Conservation (phyloP, 2,797 vertebrate genomes). For the Labroides dimidiatus region DNA sequence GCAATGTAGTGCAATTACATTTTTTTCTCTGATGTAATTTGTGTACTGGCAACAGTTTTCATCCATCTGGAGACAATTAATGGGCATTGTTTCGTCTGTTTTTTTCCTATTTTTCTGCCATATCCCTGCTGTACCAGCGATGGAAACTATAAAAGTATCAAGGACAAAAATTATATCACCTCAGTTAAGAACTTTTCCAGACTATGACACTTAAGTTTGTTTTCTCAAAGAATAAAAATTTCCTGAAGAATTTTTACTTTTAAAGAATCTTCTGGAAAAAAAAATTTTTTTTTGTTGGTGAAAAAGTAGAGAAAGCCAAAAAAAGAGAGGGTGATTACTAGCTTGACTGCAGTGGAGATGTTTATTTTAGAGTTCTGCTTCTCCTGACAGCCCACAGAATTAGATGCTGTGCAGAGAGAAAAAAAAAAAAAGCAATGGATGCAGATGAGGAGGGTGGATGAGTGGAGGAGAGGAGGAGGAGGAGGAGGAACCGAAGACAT, state of each 20-base stretch:
- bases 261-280: conserved; percentile 5
- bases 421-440: conserved; percentile 9
- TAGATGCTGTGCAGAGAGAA: conserved; percentile 25
- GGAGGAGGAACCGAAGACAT: conserved; percentile 28
- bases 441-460: conserved; percentile 34
- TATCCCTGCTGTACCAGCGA: no score
- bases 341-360: conserved; percentile 33
- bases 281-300: background rate
- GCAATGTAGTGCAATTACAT: no score
- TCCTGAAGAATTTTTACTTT: background rate
- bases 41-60: no score
- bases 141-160: no score
- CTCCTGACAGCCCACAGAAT: conserved; percentile 42
- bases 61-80: no score
- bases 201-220: no score
- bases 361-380: conserved; percentile 53
- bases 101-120: no score
- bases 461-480: conserved; percentile 15
- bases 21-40: no score
- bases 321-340: conserved; percentile 48
- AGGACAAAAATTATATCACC: no score
- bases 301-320: conserved; percentile 5
- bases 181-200: no score
- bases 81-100: no score
- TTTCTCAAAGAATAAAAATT: background rate